These are phyloP conservation scores for Ferdinandea cuprea DNA, from an alignment of 2,888 invertebrate genomes.

Conservation along the genomic window DNA sequence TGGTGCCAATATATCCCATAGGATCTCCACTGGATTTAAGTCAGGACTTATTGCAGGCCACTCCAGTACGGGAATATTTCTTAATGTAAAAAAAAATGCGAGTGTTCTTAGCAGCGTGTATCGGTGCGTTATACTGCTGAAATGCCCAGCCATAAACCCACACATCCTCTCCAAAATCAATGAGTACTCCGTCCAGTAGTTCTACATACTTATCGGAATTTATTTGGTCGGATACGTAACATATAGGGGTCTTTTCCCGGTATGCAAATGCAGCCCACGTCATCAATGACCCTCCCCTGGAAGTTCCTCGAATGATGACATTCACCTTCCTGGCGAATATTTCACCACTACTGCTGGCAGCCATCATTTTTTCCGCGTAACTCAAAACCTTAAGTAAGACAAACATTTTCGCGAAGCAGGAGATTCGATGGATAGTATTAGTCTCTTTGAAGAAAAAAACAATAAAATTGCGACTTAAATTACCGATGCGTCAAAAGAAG, in stretches of 20 bases:
- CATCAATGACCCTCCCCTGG: neutral
- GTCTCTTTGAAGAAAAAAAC: no score
- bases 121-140: neutral
- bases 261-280: neutral
- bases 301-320: neutral
- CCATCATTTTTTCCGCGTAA: no score
- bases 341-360: no score
- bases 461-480: no score
- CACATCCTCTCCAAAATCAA: no score
- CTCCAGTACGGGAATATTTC: no score
- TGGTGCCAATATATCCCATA: conserved; percentile 1
- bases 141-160: conserved; percentile 2
- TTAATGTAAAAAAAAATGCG: neutral
- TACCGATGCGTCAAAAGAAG: no score
- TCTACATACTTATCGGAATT: conserved; percentile 7
- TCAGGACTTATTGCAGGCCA: conserved; percentile 9
- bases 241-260: neutral
- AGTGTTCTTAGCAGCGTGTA: neutral
- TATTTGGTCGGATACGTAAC: neutral
- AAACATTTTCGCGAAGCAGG: no score
- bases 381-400: no score
- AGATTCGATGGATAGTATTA: no score
- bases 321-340: no score
- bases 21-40: neutral
- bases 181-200: neutral